Conservation (phyloP, 2,797 vertebrate genomes). For the Nyctalus aviator region DNA sequence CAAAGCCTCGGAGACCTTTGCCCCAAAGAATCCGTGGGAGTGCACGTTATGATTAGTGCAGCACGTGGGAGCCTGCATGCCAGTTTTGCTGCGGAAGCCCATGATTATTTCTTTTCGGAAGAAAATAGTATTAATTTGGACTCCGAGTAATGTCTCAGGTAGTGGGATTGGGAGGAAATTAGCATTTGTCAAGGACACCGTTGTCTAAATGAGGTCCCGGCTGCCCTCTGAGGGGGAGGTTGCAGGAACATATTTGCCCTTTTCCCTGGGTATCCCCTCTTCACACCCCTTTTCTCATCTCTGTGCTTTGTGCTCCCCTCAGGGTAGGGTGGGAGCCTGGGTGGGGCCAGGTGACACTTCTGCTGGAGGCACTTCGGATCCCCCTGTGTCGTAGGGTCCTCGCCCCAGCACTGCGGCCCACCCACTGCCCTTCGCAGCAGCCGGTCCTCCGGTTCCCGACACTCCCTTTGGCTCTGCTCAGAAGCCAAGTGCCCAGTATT, state of each 20-base stretch:
- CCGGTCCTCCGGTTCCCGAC: neutral
- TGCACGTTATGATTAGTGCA: constrained; percentile 77
- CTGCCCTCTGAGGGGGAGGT: neutral
- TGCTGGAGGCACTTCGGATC: neutral
- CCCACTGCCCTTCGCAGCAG: neutral
- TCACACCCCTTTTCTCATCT: too few species aligned
- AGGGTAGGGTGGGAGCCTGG: fast-evolving
- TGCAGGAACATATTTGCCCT: neutral
- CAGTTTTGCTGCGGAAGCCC: constrained; percentile 70
- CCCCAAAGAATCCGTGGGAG: constrained; percentile 59
- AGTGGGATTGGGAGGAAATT: neutral
- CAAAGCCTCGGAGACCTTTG: constrained; percentile 77
- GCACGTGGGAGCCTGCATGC: constrained; percentile 60
- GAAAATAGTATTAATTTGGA: constrained; percentile 72
- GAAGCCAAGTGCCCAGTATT: constrained; percentile 69
- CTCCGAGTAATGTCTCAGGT: constrained; percentile 53
- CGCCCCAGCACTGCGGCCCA: neutral
- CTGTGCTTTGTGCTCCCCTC: neutral
- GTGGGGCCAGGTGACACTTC: too few species aligned
- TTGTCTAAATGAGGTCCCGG: constrained; percentile 26
- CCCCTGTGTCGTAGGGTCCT: neutral
- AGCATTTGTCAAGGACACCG: constrained; percentile 44
- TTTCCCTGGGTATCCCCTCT: neutral
- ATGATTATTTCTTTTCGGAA: constrained; percentile 77
- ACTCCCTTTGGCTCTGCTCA: neutral